phyloP scores from a whole-genome alignment of 2,888 invertebrate species.

The Xestia sexstrigata region DNA sequence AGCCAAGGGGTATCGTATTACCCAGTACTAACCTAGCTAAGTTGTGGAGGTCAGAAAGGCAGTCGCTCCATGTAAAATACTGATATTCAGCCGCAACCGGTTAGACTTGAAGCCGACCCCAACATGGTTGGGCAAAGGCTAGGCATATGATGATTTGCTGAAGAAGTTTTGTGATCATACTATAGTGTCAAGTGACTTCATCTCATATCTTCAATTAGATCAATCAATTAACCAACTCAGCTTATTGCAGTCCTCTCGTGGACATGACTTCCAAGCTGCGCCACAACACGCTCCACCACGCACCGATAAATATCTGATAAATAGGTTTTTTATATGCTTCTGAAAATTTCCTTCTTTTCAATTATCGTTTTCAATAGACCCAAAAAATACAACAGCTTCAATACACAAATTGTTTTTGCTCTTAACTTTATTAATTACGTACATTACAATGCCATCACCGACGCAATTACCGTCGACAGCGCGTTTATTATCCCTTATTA shows the following conservation, averaged over 20 bases:
- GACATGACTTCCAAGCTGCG: not conserved
- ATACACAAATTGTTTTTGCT: constrained; percentile 1
- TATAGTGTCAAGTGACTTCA: not conserved
- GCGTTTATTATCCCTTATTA: constrained; percentile 50
- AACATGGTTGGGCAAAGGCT: no score
- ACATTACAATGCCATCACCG: constrained; percentile 39
- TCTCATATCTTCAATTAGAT: not conserved
- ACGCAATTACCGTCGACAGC: constrained; percentile 42
- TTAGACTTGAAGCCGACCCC: no score
- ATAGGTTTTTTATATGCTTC: no score
- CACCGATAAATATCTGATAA: no score
- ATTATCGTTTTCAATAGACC: not conserved
- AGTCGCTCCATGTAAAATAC: no score
- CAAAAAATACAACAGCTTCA: not conserved
- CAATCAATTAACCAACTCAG: not conserved
- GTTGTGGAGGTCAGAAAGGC: no score
- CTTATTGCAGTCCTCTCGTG: not conserved
- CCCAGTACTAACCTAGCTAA: no score
- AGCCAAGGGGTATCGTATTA: no score
- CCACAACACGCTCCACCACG: not conserved
- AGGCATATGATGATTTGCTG: not conserved
- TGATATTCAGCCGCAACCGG: no score
- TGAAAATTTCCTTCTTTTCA: no score
- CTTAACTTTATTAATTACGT: constrained; percentile 33
- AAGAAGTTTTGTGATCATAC: not conserved